Conservation (phyloP, 2,888 invertebrate species). For the Andrena camellia region DNA sequence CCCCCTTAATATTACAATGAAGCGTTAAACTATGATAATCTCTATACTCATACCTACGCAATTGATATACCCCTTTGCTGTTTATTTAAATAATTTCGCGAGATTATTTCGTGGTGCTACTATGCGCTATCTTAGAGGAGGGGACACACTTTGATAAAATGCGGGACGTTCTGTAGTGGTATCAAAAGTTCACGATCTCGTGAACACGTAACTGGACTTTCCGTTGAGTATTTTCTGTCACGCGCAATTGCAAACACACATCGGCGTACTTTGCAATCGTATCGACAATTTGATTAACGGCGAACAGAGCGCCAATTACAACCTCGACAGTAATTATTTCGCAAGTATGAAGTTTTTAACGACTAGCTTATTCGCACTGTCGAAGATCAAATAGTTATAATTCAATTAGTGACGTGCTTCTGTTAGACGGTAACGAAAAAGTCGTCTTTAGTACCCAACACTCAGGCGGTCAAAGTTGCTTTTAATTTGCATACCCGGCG, state of each 20-base stretch:
- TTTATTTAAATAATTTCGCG: neutral
- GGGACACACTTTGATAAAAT: too few species aligned
- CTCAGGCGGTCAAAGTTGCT: neutral
- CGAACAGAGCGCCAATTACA: neutral
- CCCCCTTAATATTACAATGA: too few species aligned
- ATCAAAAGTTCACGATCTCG: neutral
- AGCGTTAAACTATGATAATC: too few species aligned
- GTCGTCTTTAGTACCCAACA: neutral
- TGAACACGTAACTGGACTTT: neutral
- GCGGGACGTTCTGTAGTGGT: neutral
- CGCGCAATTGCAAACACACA: neutral
- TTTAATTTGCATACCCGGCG: neutral
- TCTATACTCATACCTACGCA: too few species aligned
- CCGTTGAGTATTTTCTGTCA: neutral
- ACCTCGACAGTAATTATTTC: conserved; percentile 8
- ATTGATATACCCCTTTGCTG: too few species aligned
- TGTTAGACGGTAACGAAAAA: neutral
- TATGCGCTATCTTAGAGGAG: too few species aligned
- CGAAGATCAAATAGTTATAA: neutral
- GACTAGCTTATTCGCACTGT: neutral
- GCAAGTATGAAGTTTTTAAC: conserved; percentile 25
- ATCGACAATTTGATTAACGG: conserved; percentile 29
- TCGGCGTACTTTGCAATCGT: neutral
- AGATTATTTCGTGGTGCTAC: too few species aligned
- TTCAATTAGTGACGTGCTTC: neutral